Conservation (phyloP, 2,113 vertebrate species). For the Damaliscus lunatus region DNA sequence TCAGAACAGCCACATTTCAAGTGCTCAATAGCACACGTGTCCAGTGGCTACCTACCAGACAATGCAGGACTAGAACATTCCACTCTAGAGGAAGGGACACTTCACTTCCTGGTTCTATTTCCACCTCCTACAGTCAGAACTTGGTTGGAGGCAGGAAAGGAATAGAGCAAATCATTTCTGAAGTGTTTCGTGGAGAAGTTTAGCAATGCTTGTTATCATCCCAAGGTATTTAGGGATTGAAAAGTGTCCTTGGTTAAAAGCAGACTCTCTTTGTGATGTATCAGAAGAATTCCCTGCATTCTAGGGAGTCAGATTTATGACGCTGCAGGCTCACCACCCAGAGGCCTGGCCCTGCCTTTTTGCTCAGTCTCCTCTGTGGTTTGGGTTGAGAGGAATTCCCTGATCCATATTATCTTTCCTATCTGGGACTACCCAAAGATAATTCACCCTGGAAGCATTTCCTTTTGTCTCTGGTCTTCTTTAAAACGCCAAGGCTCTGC, state of each 20-base stretch:
- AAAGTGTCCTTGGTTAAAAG: background rate
- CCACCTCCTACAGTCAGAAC: background rate
- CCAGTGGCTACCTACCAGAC: background rate
- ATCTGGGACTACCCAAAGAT: background rate
- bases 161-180: background rate
- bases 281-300: conserved; percentile 52
- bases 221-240: background rate
- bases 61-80: background rate
- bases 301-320: conserved; percentile 14
- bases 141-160: background rate
- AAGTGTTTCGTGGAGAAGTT: background rate
- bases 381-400: conserved; percentile 3
- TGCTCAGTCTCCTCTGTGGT: background rate
- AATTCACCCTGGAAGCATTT: conserved; percentile 2
- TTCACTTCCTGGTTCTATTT: background rate
- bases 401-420: background rate
- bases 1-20: background rate
- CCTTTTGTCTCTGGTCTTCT: background rate
- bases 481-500: background rate
- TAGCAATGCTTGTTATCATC: background rate
- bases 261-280: background rate
- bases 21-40: background rate
- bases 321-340: background rate
- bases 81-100: background rate
- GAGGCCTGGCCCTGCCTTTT: background rate